phyloP scores from a whole-genome alignment of 2,888 invertebrate species.

The Polyommatus icarus region DNA sequence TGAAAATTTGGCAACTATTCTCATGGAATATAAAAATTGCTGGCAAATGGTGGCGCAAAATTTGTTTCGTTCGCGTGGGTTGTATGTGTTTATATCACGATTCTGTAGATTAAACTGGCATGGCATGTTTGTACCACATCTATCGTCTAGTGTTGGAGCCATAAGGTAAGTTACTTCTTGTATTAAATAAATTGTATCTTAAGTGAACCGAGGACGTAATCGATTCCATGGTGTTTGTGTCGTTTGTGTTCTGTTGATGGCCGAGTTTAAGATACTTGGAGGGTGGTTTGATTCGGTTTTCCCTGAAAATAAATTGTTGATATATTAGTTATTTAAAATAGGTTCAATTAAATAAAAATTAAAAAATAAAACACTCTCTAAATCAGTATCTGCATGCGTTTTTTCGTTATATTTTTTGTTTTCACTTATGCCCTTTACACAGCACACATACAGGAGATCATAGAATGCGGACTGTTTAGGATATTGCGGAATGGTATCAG shows the following conservation, averaged over 20 bases:
- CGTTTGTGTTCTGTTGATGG: conserved; percentile 46
- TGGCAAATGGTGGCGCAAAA: background rate
- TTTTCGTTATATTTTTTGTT: conserved; percentile 67
- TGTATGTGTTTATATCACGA: background rate
- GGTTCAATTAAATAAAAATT: conserved; percentile 35
- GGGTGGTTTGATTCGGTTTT: conserved; percentile 60
- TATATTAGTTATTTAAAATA: conserved; percentile 42
- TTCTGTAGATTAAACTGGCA: conserved; percentile 11
- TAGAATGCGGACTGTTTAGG: conserved; percentile 34
- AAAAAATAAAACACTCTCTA: conserved; percentile 54
- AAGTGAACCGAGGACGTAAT: conserved; percentile 56
- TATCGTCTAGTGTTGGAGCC: conserved; percentile 46
- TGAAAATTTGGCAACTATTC: background rate
- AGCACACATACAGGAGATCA: conserved; percentile 69
- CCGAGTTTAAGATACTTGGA: conserved; percentile 70
- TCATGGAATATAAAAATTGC: background rate
- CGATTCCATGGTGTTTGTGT: conserved; percentile 71
- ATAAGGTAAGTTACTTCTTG: conserved; percentile 65
- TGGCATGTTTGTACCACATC: conserved; percentile 35
- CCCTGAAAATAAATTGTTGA: conserved; percentile 6
- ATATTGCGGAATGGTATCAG: conserved; percentile 31
- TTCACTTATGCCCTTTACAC: conserved; percentile 76
- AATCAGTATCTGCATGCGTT: conserved; percentile 69
- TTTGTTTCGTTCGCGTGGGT: conserved; percentile 1
- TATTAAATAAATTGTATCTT: conserved; percentile 38